These are phyloP conservation scores for Metopolophium dirhodum DNA, from an alignment of 1,140 invertebrate genomes.

Conservation along the genomic window DNA sequence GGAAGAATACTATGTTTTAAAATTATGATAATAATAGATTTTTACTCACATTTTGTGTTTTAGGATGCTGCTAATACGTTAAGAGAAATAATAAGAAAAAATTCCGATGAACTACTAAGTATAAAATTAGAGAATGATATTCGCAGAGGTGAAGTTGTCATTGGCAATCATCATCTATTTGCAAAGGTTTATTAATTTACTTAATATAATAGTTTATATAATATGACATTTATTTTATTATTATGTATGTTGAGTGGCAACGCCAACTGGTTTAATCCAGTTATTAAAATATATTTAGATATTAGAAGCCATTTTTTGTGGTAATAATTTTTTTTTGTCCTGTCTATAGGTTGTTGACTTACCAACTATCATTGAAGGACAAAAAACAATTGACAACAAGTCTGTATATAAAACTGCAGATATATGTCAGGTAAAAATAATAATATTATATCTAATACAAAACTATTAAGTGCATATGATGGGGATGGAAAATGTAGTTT, in stretches of 20 bases:
- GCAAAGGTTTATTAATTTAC: slow-evolving; percentile 71
- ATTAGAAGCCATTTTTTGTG: not conserved
- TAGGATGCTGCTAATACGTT: slow-evolving; percentile 79
- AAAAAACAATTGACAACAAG: slow-evolving; percentile 95
- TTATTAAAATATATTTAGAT: not conserved
- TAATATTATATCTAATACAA: not conserved
- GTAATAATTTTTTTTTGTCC: not conserved
- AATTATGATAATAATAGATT: not conserved
- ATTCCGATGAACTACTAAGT: slow-evolving; percentile 83
- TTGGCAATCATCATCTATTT: slow-evolving; percentile 87
- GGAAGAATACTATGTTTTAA: not conserved
- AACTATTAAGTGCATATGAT: too few relatives aligned
- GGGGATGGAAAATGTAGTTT: too few relatives aligned
- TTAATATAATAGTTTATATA: not conserved
- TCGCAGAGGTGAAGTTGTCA: slow-evolving; percentile 85
- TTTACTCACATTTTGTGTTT: not conserved
- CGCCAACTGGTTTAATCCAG: not conserved
- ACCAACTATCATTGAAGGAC: slow-evolving; percentile 89
- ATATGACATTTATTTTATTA: not conserved
- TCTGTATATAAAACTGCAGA: slow-evolving; percentile 98
- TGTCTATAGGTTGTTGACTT: slow-evolving; percentile 80
- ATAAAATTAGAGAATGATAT: slow-evolving; percentile 91
- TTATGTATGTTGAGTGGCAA: not conserved
- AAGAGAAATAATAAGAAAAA: slow-evolving; percentile 77
- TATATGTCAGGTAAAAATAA: slow-evolving; percentile 79